Evolutionary conservation across 30 jellyfish, hydroid and myxozoan genomes (phyloP), one percentile per base, ranked within the genome.

Genomic region (Morbakka virulenta): DNA sequence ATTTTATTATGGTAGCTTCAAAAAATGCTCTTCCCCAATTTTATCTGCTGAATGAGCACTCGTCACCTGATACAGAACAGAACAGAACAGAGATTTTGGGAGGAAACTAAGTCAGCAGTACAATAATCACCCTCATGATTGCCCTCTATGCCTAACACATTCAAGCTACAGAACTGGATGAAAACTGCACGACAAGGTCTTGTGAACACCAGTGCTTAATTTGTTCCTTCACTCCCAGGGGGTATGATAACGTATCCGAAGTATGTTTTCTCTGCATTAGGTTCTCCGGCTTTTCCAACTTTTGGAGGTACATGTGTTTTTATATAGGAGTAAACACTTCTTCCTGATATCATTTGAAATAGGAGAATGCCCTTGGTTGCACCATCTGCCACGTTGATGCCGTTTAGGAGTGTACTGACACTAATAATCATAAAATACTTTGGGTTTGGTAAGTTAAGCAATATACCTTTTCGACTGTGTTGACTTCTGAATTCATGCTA

Each of bases 181-280:
- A 49, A 76, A 41, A 63, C 92, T 6, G 35, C 64, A 30, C 26
- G 32, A 0, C 87, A 47, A 13, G 82, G 52, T 20, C 76, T 75
- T 21, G 87, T 76, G 32, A 53, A 41, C 41, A 28, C 61, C 48
- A 31, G 17, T 63, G 86, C 48, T 24, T 79, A 28, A 4, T 72
- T 48, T 2, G 71, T 13, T 4, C 31, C 71, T 65, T 65, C 77
- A 3, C 0, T 35, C 30, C 90, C 90, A 3, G 81, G 80, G 20
- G 84, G 41, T 93, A 82, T 82, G n/a, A 82, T 9, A 27, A 82
- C 62, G 91, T 94, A 75, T 4, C 79, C 94, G 35, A 75, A n/a
- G 69, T 21, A 6, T 27, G 95, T 83, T 49, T 33, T 33, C 48
- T 83, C 94, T 28, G 94, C 95, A 12, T 52, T 50, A 9, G 92